phyloP scores from a whole-genome alignment of 1,140 invertebrate genomes.

The Trichonephila clavipes region DNA sequence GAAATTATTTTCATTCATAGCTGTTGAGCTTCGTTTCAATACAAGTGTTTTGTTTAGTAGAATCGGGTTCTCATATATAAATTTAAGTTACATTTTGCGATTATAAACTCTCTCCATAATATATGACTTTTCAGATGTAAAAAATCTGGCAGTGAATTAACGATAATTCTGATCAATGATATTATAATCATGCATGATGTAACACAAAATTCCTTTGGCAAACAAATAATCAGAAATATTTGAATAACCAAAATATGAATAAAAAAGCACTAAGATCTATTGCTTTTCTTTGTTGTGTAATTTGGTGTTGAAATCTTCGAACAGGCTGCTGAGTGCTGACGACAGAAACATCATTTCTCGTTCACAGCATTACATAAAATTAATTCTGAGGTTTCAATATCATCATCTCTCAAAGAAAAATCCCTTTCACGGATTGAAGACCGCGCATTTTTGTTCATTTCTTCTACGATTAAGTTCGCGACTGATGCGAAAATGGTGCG shows the following conservation, averaged over 20 bases:
- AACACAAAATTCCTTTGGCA: no score
- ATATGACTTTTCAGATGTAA: no score
- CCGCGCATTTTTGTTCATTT: conserved; percentile 30
- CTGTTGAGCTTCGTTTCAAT: no score
- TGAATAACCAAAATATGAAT: neutral
- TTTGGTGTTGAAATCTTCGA: conserved; percentile 18
- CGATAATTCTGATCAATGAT: no score
- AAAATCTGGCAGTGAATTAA: no score
- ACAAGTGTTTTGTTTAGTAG: no score
- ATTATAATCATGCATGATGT: no score
- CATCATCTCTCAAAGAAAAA: neutral
- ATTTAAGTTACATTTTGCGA: no score
- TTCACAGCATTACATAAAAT: neutral
- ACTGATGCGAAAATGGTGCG: neutral
- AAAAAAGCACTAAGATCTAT: neutral
- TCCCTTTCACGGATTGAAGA: neutral
- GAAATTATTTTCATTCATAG: neutral
- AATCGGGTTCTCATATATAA: no score
- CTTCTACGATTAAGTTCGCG: neutral
- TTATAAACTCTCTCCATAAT: no score
- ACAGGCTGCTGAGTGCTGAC: neutral
- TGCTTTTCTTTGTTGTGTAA: neutral
- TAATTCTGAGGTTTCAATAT: neutral
- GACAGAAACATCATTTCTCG: neutral
- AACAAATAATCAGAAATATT: neutral